These are phyloP conservation scores for Idaea aversata DNA, from an alignment of 2,888 invertebrate genomes.

Conservation along the genomic window DNA sequence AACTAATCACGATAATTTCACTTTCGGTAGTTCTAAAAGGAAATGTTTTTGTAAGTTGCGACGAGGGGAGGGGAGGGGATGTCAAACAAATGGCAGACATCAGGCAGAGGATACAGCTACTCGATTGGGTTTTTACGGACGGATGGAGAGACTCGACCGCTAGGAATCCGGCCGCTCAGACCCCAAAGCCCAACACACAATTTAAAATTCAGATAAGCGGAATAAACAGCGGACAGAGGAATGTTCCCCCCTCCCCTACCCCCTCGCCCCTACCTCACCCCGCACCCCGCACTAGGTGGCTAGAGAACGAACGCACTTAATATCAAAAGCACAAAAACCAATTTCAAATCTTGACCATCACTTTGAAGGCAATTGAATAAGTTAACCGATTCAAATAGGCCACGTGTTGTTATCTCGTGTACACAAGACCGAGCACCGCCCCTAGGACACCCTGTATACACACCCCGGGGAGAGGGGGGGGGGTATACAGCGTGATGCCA, in stretches of 20 bases:
- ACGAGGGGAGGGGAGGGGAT: constrained; percentile 55
- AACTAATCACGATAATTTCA: constrained; percentile 30
- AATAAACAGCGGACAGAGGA: constrained; percentile 59
- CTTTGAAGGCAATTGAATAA: background rate
- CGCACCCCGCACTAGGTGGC: too few species aligned
- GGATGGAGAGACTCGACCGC: constrained; percentile 56
- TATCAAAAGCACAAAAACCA: too few species aligned
- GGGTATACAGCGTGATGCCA: too few species aligned
- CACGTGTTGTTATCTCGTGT: background rate
- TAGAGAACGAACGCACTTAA: background rate
- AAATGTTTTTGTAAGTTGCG: constrained; percentile 29
- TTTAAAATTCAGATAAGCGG: constrained; percentile 77
- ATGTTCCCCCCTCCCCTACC: constrained; percentile 27
- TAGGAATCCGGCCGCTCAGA: constrained; percentile 46
- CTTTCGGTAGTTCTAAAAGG: constrained; percentile 30
- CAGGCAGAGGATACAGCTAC: constrained; percentile 56
- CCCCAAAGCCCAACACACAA: constrained; percentile 27
- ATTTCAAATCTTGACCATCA: too few species aligned
- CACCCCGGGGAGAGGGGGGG: too few species aligned
- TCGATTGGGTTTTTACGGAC: constrained; percentile 71
- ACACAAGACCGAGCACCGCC: too few species aligned
- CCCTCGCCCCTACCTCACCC: too few species aligned
- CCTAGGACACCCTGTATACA: too few species aligned
- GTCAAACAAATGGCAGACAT: constrained; percentile 61
- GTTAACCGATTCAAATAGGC: background rate